Evolutionary conservation across 2,797 vertebrate species (phyloP), one percentile per base, ranked within the genome.

Genomic region (Syngnathus acus): DNA sequence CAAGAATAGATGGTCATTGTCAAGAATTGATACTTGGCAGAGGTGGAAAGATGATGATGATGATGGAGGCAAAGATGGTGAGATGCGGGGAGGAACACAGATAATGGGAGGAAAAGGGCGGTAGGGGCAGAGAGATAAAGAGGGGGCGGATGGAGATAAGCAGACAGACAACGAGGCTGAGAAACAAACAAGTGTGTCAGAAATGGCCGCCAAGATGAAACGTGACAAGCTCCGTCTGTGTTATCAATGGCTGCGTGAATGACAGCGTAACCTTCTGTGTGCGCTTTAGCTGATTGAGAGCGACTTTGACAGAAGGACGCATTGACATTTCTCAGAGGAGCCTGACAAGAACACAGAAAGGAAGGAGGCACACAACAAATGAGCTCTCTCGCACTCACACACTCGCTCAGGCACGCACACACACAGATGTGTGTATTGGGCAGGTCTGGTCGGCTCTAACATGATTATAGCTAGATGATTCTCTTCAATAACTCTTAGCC

Each of bases 401-500:
- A 21, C 74, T 50, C 59, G 19, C 70, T 61, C 23, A 65, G 62
- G 59, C 68, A 62, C 68, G 64, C 72, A 63, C 65, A 68, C 66
- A 61, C 65, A 60, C 55, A 71, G 66, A 74, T 66, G 70, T 78
- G 83, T 81, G 84, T 81, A 83, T 79, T 85, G 85, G 78, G 78
- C 82, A 89, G 82, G 86, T 91, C 87, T 89, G 85, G 85, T 85
- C 84, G 83, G 82, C 87, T 82, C 86, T 91, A 91, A 91, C 89
- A 87, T 79, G 85, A 92, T 92, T 91, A 92, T 74, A 80, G 86
- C 80, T 85, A 84, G 85, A 90, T 89, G 89, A 91, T 90, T 88
- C 85, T 90, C 88, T 87, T 89, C 91, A 92, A 91, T 92, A 92
- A 91, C 90, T 90, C 90, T 91, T 91, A 91, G 88, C 89, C 87